Percentiles rank a stretch among this genome's conserved stretches.
Evolutionary conservation across 2,888 invertebrate genomes (phyloP).

Genomic region (Metacarcinus magister): DNA sequence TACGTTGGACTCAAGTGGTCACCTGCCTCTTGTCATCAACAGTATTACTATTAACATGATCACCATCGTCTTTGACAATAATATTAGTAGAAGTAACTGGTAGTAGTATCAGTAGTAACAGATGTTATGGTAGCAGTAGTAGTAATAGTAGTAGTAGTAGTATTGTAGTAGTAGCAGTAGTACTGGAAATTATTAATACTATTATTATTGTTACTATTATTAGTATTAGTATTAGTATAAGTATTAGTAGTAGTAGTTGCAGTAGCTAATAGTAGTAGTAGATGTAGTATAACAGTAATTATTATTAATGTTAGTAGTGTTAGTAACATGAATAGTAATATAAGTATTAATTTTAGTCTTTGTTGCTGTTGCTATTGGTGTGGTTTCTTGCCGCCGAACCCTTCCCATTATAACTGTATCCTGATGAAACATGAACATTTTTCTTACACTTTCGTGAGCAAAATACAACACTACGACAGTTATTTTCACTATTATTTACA

Average conservation of each 20-base stretch:
- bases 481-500: neutral
- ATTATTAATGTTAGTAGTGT: neutral
- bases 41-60: neutral
- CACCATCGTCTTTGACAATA: neutral
- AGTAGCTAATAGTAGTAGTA: too few relatives aligned
- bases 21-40: neutral
- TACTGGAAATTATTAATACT: too few relatives aligned
- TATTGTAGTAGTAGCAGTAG: neutral
- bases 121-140: neutral
- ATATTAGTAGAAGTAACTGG: neutral
- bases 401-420: neutral
- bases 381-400: neutral
- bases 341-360: neutral
- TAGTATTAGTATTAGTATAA: neutral
- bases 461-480: neutral
- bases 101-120: too few relatives aligned
- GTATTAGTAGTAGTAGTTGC: neutral
- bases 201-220: too few relatives aligned
- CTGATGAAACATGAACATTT: neutral
- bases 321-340: neutral
- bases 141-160: neutral
- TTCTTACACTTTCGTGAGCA: neutral
- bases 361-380: neutral
- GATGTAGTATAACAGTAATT: neutral
- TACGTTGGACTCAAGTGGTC: neutral